Conservation (phyloP, 2,797 vertebrate genomes). For the Psittacula derbiana region DNA sequence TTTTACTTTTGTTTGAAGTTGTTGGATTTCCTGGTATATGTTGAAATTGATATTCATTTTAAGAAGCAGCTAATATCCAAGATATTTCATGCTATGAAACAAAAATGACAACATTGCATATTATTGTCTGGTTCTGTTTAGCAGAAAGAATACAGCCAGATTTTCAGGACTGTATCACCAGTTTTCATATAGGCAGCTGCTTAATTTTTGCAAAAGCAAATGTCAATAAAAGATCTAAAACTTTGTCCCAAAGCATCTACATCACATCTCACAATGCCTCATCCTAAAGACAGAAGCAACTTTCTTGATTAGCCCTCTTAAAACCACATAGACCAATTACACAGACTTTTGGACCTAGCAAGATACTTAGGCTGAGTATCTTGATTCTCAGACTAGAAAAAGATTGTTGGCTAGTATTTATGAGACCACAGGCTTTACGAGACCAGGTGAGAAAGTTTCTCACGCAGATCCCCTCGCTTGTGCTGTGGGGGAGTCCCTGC, state of each 20-base stretch:
- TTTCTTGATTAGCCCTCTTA: not conserved
- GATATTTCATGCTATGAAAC: not conserved
- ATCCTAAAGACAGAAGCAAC: not conserved
- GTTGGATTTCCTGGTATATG: not conserved
- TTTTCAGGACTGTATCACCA: not conserved
- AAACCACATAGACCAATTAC: not conserved
- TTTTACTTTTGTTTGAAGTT: not conserved
- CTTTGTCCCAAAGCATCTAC: not conserved
- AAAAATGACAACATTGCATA: not conserved
- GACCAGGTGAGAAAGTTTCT: not conserved
- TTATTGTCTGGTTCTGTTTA: not conserved
- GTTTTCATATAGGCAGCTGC: not conserved
- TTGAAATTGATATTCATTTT: not conserved
- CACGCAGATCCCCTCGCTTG: fast-evolving
- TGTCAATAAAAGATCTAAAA: not conserved
- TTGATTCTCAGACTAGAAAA: not conserved
- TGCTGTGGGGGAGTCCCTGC: fast-evolving
- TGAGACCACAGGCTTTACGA: not conserved
- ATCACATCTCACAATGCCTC: not conserved
- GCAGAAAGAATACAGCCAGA: not conserved
- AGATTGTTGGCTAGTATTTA: not conserved
- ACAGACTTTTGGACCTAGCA: not conserved
- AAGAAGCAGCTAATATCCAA: not conserved
- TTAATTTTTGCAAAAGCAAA: not conserved
- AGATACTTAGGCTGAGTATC: not conserved